Percentiles rank a stretch among this genome's conserved stretches.
These are phyloP conservation scores for Caerostris darwini DNA, from an alignment of 1,140 invertebrate species.

Conservation along the genomic window DNA sequence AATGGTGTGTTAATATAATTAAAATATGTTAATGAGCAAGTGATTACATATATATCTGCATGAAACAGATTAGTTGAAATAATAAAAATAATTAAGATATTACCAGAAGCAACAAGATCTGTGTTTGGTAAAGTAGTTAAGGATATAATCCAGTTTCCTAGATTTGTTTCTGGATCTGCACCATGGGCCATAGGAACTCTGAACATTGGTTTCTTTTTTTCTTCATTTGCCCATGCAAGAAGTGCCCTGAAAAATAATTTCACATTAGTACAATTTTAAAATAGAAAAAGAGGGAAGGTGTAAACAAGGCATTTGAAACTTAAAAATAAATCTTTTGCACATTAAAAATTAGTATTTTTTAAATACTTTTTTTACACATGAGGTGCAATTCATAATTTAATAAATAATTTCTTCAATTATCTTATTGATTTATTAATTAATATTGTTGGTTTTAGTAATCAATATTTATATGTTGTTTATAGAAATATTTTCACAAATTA, in stretches of 20 bases:
- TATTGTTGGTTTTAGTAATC: too few species aligned
- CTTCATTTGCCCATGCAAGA: conserved; percentile 90
- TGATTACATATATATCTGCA: not conserved
- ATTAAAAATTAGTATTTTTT: not conserved
- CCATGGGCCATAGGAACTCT: conserved; percentile 90
- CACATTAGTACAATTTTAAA: not conserved
- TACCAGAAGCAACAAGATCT: conserved; percentile 94
- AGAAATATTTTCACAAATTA: too few species aligned
- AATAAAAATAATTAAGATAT: conserved; percentile 40
- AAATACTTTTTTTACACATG: not conserved
- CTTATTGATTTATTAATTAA: too few species aligned
- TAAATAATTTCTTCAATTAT: not conserved
- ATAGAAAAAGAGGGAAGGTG: not conserved
- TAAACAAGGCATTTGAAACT: not conserved
- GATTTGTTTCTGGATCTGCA: conserved; percentile 84
- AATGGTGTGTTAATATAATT: too few species aligned
- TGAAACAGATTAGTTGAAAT: conserved; percentile 22
- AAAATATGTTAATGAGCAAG: not conserved
- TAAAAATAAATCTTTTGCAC: not conserved
- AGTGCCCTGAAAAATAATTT: conserved; percentile 84
- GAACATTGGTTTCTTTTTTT: conserved; percentile 93
- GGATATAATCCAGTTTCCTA: conserved; percentile 92
- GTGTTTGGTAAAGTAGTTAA: conserved; percentile 91
- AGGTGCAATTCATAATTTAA: too few species aligned
- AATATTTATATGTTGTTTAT: not conserved